Percentiles rank a stretch among this genome's conserved stretches.
These are phyloP conservation scores for Astyanax mexicanus DNA, from an alignment of 2,797 vertebrate species.

Conservation along the genomic window DNA sequence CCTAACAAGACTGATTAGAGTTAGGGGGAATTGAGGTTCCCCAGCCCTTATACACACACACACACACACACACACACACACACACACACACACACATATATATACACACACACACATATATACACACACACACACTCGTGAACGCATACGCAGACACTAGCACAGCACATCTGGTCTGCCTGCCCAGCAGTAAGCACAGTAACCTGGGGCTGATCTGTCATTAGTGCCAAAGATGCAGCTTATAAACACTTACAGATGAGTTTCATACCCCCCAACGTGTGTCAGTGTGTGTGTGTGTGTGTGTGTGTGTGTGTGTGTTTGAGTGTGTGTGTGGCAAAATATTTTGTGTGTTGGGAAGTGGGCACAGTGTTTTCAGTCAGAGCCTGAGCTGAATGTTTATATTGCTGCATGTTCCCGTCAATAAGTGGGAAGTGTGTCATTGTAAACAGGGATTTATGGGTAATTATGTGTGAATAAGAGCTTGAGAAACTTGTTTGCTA, in stretches of 20 bases:
- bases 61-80: slow-evolving; percentile 1
- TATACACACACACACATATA: no score
- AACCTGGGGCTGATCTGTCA: slow-evolving; percentile 54
- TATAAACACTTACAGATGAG: slow-evolving; percentile 55
- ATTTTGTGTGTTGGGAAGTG: slow-evolving; percentile 1
- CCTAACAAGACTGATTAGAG: slow-evolving; percentile 61
- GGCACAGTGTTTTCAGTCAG: not conserved
- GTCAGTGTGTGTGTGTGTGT: slow-evolving; percentile 44
- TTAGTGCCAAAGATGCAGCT: slow-evolving; percentile 49
- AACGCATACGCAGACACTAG: slow-evolving; percentile 5
- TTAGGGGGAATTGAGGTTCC: slow-evolving; percentile 23
- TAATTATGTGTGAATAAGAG: slow-evolving; percentile 12
- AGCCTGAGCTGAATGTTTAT: slow-evolving; percentile 2
- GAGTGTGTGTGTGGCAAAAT: slow-evolving; percentile 37
- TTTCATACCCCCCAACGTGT: slow-evolving; percentile 18
- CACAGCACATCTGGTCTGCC: slow-evolving; percentile 33
- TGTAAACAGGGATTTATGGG: slow-evolving; percentile 32
- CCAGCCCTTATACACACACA: slow-evolving; percentile 24
- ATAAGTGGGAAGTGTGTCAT: slow-evolving; percentile 39
- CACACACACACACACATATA: no score
- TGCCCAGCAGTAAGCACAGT: slow-evolving; percentile 46
- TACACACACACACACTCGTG: slow-evolving; percentile 20
- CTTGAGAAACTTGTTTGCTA: not conserved
- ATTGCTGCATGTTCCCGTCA: slow-evolving; percentile 24
- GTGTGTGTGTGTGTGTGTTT: slow-evolving; percentile 43